Evolutionary conservation across 2,888 invertebrate species (phyloP), one percentile per base, ranked within the genome.

Genomic region (Oeneis ivallda): DNA sequence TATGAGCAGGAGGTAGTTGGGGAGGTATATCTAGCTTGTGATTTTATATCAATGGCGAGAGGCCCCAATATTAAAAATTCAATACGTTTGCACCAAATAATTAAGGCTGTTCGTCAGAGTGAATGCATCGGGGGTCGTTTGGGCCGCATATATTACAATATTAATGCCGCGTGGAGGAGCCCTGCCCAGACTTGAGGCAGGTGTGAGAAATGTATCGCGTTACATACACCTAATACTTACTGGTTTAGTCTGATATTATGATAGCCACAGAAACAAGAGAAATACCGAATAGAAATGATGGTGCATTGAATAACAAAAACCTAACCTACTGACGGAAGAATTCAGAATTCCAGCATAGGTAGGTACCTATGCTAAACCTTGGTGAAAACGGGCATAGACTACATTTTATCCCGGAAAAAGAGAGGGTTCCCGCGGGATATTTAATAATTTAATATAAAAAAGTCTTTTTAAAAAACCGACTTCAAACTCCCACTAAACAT

Each of bases 11-110:
- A 7, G 1, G 45, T 8, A 15, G 9, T 15, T 5, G 15, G 15
- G 15, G 1, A 10, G 15, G 17, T 57, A 39, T 58, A 50, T 64
- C 47, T 49, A 13, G 17, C 26, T 26, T 26, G 5, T 26, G 5
- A 13, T 75, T 56, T 11, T 56, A 56, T 56, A 41, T 15, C 56
- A 39, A 7, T 56, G 41, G 41, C 49, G 26, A 47, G 11, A 17
- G 19, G 77, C 85, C 84, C 85, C 81, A 79, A 82, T 82, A 75
- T 79, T 85, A 85, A 87, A 87, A 86, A 87, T 88, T 87, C 88
- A 86, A 89, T 91, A 88, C 88, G 80, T 88, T 89, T 88, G 86
- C 87, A 89, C 89, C 85, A 86, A 90, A 90, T 90, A 87, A 91
- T 87, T 89, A 89, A 83, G 72, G 75, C 76, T 80, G 81, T 84